phyloP scores from a whole-genome alignment of 2,113 vertebrate genomes.

The Todiramphus saurophagus region DNA sequence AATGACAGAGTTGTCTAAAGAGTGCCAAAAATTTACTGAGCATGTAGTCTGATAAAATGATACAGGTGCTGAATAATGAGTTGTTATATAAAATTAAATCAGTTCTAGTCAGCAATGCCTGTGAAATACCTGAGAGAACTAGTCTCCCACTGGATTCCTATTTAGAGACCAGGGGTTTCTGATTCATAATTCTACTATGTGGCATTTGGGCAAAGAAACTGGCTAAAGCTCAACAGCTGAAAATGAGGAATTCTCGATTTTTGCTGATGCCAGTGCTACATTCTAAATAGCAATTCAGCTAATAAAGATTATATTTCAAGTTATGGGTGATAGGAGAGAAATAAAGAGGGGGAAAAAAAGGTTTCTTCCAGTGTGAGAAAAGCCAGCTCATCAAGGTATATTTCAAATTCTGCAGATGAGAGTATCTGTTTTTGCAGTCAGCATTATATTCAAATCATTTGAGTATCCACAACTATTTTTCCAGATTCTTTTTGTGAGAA shows the following conservation, averaged over 20 bases:
- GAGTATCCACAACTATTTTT: not conserved
- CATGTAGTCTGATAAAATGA: not conserved
- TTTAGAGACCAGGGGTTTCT: not conserved
- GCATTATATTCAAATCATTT: not conserved
- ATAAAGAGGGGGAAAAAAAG: not conserved
- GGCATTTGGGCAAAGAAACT: not conserved
- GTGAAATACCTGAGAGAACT: not conserved
- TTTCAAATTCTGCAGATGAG: not conserved
- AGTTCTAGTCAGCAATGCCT: not conserved
- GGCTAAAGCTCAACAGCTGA: not conserved
- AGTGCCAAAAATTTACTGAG: not conserved
- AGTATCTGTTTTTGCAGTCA: not conserved
- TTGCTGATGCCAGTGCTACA: not conserved
- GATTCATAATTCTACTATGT: not conserved
- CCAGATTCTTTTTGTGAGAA: not conserved
- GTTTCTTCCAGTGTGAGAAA: not conserved
- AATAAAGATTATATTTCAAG: slow-evolving; percentile 21
- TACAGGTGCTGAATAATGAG: not conserved
- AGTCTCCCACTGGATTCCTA: not conserved
- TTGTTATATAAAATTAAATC: not conserved
- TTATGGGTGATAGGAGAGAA: slow-evolving; percentile 23
- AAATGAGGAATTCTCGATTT: not conserved
- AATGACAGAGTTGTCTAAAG: not conserved
- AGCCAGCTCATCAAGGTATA: not conserved
- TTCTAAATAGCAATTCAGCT: not conserved